Evolutionary conservation across 2,113 vertebrate genomes (phyloP), one percentile per base, ranked within the genome.

Genomic region (Setophaga coronata): DNA sequence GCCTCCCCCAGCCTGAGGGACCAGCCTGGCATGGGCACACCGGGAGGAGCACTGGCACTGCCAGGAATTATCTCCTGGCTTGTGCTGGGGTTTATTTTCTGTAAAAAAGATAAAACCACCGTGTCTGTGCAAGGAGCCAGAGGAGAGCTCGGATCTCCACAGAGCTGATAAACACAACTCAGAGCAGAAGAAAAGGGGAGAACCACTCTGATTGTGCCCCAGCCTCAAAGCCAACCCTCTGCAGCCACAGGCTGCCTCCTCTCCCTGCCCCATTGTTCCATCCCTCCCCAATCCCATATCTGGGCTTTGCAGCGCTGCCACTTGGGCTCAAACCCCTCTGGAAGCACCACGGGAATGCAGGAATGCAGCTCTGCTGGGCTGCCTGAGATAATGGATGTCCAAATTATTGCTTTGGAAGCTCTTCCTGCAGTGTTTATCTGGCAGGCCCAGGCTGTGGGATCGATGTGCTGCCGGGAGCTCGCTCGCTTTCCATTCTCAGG

Each of bases 341-440:
- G 60, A 65, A 34, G 72, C 47, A 19, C 31, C 1, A 0, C 2
- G 18, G 74, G 62, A 82, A 89, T 50, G 72, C 20, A 0, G 15
- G 33, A 33, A 56, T 56, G 54, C 54, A 56, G 57, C n/a, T 12
- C 87, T n/a, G 89, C 87, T 82, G 84, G 18, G 47, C 51, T 80
- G 87, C 6, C 84, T 62, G 33, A 82, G 90, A 91, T 95, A 90
- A 94, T 93, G 21, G 42, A 90, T 86, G 79, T 57, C 91, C 95
- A 95, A 87, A 89, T 95, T 38, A 34, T 79, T 48, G 69, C 56
- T 89, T 85, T 95, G 78, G 93, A 96, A 73, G 66, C 94, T 90
- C 62, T 50, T 95, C 54, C 85, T 73, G 23, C 58, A 95, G 90
- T 73, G 92, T 94, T 96, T 97, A 97, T 96, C 95, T 96, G 93